phyloP scores from a whole-genome alignment of 2,113 vertebrate species.

The Grammomys surdaster region DNA sequence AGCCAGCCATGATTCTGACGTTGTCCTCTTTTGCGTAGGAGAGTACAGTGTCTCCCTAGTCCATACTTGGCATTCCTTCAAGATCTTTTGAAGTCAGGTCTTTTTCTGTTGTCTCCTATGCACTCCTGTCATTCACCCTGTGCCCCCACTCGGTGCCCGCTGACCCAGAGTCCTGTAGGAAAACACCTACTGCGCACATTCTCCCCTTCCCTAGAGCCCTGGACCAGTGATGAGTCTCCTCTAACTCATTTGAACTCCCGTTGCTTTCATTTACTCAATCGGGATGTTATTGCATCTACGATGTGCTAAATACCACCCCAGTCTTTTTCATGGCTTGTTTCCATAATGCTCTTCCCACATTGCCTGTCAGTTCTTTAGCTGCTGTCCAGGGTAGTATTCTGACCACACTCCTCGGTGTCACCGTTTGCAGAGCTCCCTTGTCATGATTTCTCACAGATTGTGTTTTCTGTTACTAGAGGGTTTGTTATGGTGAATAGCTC shows the following conservation, averaged over 20 bases:
- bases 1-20: background rate
- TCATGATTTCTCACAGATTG: background rate
- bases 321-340: background rate
- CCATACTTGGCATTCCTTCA: background rate
- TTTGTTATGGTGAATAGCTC: background rate
- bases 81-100: background rate
- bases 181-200: background rate
- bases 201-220: background rate
- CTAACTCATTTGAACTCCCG: background rate
- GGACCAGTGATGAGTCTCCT: background rate
- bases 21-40: background rate
- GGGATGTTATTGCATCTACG: background rate
- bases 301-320: background rate
- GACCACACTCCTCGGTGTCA: background rate
- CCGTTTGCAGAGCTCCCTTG: background rate
- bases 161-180: background rate
- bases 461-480: background rate
- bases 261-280: background rate
- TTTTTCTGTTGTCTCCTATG: background rate
- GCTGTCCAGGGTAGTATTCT: background rate
- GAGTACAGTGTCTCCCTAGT: background rate
- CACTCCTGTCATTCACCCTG: background rate
- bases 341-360: background rate
- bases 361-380: background rate
- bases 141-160: rapidly evolving